Base-by-base conservation (phyloP, 2,113 vertebrate species). In the Prunella himalayana region DNA sequence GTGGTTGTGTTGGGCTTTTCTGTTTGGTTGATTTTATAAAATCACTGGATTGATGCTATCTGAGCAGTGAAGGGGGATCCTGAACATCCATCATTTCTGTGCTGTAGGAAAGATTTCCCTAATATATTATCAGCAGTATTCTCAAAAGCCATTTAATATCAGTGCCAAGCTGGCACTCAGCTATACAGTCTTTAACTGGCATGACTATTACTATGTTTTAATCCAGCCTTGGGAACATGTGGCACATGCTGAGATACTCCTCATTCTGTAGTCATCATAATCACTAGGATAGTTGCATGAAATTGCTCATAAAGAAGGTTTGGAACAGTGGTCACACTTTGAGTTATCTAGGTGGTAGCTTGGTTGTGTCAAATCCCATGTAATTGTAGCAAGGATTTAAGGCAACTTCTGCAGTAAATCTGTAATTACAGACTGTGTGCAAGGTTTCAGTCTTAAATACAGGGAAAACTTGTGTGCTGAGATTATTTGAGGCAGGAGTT, bases 321-420 rank as follows among this genome's bases (percentile, higher is more conserved):
- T 92, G 45, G n/a, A 81, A 35, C 25, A 59, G 47, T 50, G 51
- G 42, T 39, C 50, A 60, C 42, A 17, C 17, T 59, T 16, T 4
- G 28, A 60, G 28, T 91, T 91, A 24, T 5, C 35, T 63, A 59
- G 42, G 13, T 84, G 47, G 27, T 75, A 75, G 27, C 31, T 59
- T 87, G 65, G 45, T 64, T 86, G 56, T 75, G 86, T 92, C 45
- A 80, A 73, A 72, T 90, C 25, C 30, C 41, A 4, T 45, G 6
- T 81, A 85, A 80, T 72, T 85, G 42, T 81, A 70, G 42, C 50
- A 82, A 60, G 35, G n/a, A 56, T 87, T 89, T 92, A 39, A 71
- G 44, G 25, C 31, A 90, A 47, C n/a, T 76, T 44, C 56, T 56
- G 31, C 41, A 64, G 7, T 84, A 56, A 78, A 81, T n/a, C 41